Percentiles rank a stretch among this genome's conserved stretches.
phyloP scores from a whole-genome alignment of 2,113 vertebrate species.

The Alligator sinensis region DNA sequence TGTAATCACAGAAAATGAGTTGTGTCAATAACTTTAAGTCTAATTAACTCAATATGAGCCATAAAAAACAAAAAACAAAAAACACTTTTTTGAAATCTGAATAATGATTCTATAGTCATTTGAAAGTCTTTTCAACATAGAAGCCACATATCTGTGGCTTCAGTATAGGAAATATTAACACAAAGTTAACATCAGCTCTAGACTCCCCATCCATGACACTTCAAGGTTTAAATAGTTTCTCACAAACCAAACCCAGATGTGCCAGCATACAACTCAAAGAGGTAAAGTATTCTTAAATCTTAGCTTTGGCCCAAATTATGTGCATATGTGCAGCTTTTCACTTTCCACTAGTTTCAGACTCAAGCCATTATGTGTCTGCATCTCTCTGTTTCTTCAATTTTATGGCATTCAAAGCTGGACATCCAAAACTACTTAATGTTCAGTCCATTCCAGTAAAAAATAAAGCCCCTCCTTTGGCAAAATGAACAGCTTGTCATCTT shows the following conservation, averaged over 20 bases:
- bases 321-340: conserved; percentile 57
- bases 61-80: background rate
- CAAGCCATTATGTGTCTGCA: conserved; percentile 72
- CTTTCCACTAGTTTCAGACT: conserved; percentile 72
- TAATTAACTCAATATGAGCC: background rate
- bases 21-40: background rate
- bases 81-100: conserved; percentile 24
- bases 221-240: conserved; percentile 26
- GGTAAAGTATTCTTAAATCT: conserved; percentile 70
- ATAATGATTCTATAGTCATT: conserved; percentile 17
- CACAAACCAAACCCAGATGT: background rate
- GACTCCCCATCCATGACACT: background rate
- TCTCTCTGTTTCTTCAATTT: conserved; percentile 72
- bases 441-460: conserved; percentile 63
- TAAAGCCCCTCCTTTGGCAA: conserved; percentile 69
- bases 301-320: conserved; percentile 32
- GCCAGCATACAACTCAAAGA: conserved; percentile 58
- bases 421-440: conserved; percentile 55
- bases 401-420: conserved; percentile 65
- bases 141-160: background rate
- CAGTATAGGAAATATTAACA: background rate
- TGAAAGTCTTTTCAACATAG: conserved; percentile 11
- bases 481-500: rapidly evolving
- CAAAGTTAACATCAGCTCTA: background rate
- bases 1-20: background rate